phyloP scores from a whole-genome alignment of 2,888 invertebrate species.

The Scaptomyza polygonia region DNA sequence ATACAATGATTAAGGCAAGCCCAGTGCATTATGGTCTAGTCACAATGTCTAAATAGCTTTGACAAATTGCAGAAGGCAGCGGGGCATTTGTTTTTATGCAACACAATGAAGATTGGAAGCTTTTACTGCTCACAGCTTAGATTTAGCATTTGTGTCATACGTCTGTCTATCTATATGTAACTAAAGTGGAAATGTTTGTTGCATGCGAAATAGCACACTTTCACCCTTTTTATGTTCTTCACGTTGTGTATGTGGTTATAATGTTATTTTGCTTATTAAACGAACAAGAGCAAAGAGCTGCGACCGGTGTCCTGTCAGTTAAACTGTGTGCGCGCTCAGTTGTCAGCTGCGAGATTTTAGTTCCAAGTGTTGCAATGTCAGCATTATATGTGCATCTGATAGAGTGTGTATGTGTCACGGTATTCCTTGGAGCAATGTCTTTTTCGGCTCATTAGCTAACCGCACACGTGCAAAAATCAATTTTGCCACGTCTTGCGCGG shows the following conservation, averaged over 20 bases:
- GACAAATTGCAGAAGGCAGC: neutral
- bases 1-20: constrained; percentile 26
- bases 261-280: constrained; percentile 69
- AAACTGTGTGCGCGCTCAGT: constrained; percentile 8
- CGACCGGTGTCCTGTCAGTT: constrained; percentile 21
- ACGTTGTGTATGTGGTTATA: constrained; percentile 46
- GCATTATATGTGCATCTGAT: constrained; percentile 38
- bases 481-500: constrained; percentile 53
- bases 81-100: neutral
- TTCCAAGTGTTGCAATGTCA: constrained; percentile 35
- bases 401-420: constrained; percentile 1
- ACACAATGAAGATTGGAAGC: neutral
- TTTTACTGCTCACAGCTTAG: neutral
- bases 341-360: constrained; percentile 30
- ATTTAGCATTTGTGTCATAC: neutral
- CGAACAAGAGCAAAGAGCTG: constrained; percentile 39
- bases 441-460: constrained; percentile 69
- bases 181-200: neutral
- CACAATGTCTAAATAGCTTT: constrained; percentile 14
- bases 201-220: neutral
- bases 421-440: constrained; percentile 29
- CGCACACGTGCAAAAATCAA: constrained; percentile 76
- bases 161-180: neutral
- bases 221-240: neutral
- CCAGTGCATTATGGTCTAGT: constrained; percentile 19